Base-by-base conservation (phyloP, 2,113 vertebrate genomes). In the Stercorarius parasiticus region DNA sequence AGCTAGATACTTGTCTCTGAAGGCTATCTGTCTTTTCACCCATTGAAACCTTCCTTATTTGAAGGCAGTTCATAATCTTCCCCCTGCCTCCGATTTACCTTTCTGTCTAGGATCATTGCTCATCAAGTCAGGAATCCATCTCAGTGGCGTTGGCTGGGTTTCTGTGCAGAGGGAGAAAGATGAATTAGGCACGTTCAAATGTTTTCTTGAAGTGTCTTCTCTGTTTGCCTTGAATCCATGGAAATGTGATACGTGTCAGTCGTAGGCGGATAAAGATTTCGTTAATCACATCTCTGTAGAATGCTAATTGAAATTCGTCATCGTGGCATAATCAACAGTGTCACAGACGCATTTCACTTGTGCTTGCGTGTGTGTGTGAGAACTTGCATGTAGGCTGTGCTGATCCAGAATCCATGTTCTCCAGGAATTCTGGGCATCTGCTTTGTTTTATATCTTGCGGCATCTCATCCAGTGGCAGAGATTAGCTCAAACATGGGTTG, bases 151-250 rank as follows among this genome's bases (percentile, higher is more conserved):
- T 79, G 66, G 16, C 66, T 74, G 38, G 15, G 5, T 82, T 93
- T 92, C 62, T 90, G 11, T 73, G 52, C 61, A 36, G 79, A 88
- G 62, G 58, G 49, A 86, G 79, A 90, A 74, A 69, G 73, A 88
- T 36, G 29, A 80, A 61, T 92, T 80, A 52, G 1, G 1, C 36
- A 22, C 1, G 0, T 88, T 96, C 40, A 52, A 2, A 72, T 93
- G 79, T 92, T 93, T 93, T 69, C 70, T 69, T 72, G 34, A 93
- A 90, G 58, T 11, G 61, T 82, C 90, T 94, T 88, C 34, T 89
- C 82, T 88, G 85, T 90, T 94, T 95, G 82, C 74, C 45, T 94
- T 73, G 95, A 86, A 85, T 92, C 93, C 67, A 45, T 90, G 82
- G 82, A 77, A 92, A 65, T 90, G 67, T 49, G 70, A 82, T 88